phyloP scores from a whole-genome alignment of 1,140 invertebrate genomes.

The Macrotrachela quadricornifera region DNA sequence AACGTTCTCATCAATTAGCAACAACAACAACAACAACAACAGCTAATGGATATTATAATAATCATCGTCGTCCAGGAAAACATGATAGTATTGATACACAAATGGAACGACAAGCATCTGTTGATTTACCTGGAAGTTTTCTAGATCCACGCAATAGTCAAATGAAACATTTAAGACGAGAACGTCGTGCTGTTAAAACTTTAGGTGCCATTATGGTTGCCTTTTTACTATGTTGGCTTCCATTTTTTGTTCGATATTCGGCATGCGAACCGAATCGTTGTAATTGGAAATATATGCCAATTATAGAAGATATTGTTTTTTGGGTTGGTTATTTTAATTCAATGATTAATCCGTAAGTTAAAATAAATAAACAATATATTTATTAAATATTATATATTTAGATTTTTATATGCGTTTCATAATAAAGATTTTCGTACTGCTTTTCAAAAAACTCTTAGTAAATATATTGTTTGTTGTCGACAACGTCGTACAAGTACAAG shows the following conservation, averaged over 20 bases:
- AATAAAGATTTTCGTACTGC: constrained; percentile 92
- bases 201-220: constrained; percentile 1
- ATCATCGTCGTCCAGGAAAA: too few species aligned
- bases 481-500: too few species aligned
- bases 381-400: too few species aligned
- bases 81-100: too few species aligned
- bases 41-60: too few species aligned
- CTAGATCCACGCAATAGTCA: constrained; percentile 37
- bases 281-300: too few species aligned
- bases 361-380: too few species aligned
- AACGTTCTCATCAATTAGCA: too few species aligned
- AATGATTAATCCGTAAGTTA: constrained; percentile 54
- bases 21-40: too few species aligned
- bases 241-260: constrained; percentile 5
- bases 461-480: too few species aligned
- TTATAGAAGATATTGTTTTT: constrained; percentile 2
- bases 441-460: constrained; percentile 50
- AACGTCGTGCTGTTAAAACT: neutral
- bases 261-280: neutral
- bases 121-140: too few species aligned
- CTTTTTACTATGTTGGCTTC: constrained; percentile 6
- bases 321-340: constrained; percentile 99
- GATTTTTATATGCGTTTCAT: constrained; percentile 52
- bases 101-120: too few species aligned
- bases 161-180: constrained; percentile 39